Percentiles rank a stretch among this genome's conserved stretches.
phyloP scores from a whole-genome alignment of 2,888 invertebrate species.

The Tuberolachnus salignus region DNA sequence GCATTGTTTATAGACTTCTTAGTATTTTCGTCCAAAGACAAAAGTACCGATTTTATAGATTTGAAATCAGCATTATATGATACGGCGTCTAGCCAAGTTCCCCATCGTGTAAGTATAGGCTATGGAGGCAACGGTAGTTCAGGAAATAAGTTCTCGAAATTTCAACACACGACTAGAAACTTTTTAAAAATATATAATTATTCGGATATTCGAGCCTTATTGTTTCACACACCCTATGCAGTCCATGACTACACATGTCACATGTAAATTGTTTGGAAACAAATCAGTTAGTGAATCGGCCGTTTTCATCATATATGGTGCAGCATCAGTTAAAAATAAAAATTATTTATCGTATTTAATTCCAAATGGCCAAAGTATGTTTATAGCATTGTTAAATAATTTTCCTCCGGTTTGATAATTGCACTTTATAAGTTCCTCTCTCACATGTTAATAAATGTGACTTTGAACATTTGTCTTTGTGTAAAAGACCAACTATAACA shows the following conservation, averaged over 20 bases:
- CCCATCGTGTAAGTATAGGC: too few species aligned
- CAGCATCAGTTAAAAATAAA: not conserved
- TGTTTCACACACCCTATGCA: not conserved
- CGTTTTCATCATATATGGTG: not conserved
- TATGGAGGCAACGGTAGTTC: too few species aligned
- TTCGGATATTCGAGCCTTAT: too few species aligned
- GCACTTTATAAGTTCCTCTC: not conserved
- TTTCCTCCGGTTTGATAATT: constrained; percentile 21
- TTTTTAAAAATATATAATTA: too few species aligned
- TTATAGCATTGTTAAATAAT: constrained; percentile 12
- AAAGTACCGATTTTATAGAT: not conserved
- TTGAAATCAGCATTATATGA: too few species aligned
- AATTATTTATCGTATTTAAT: not conserved
- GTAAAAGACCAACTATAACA: constrained; percentile 57
- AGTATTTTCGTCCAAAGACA: not conserved
- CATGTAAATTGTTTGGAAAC: not conserved
- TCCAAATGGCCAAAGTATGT: not conserved
- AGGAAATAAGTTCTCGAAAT: too few species aligned
- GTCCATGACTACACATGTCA: not conserved
- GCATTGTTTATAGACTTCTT: not conserved
- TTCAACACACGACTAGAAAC: too few species aligned
- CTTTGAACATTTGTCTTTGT: not conserved
- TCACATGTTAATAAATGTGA: not conserved
- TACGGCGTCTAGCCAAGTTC: too few species aligned
- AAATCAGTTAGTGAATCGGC: not conserved